Evolutionary conservation across 1,140 invertebrate genomes (phyloP).

Genomic region (Colletes latitarsis): DNA sequence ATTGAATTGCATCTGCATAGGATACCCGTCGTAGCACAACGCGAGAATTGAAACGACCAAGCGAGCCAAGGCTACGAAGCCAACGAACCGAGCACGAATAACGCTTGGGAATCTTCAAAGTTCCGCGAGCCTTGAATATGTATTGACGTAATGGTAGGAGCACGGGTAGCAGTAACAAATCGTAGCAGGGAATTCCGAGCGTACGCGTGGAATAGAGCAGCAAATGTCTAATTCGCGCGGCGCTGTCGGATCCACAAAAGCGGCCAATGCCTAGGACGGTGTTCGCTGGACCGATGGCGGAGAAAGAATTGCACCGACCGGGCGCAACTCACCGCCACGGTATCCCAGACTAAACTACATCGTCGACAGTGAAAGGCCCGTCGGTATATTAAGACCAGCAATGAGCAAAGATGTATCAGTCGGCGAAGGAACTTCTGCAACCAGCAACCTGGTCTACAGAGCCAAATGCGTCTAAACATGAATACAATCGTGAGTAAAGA

Average conservation of each 20-base stretch:
- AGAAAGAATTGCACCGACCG: slow-evolving; percentile 62
- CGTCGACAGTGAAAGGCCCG: slow-evolving; percentile 78
- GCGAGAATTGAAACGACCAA: no score
- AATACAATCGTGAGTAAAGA: slow-evolving; percentile 72
- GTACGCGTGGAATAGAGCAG: slow-evolving; percentile 25
- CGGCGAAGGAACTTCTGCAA: slow-evolving; percentile 64
- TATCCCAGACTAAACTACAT: slow-evolving; percentile 68
- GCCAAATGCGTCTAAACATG: slow-evolving; percentile 60
- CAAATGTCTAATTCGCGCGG: slow-evolving; percentile 48
- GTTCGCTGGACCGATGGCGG: slow-evolving; percentile 41
- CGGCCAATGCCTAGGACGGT: slow-evolving; percentile 61
- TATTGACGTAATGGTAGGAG: background rate
- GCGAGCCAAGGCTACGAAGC: background rate
- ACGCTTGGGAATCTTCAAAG: background rate
- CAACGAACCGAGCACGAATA: background rate
- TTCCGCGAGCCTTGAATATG: background rate
- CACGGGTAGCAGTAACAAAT: background rate
- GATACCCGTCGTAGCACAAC: no score
- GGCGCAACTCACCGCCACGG: slow-evolving; percentile 48
- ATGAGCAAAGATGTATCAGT: slow-evolving; percentile 79
- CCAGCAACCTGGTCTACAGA: slow-evolving; percentile 52
- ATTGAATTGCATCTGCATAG: no score
- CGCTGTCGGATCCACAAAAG: slow-evolving; percentile 37
- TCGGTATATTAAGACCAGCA: slow-evolving; percentile 79
- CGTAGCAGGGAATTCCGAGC: background rate